Conservation (phyloP, 2,797 vertebrate species). For the Cryptoblepharus egeriae region DNA sequence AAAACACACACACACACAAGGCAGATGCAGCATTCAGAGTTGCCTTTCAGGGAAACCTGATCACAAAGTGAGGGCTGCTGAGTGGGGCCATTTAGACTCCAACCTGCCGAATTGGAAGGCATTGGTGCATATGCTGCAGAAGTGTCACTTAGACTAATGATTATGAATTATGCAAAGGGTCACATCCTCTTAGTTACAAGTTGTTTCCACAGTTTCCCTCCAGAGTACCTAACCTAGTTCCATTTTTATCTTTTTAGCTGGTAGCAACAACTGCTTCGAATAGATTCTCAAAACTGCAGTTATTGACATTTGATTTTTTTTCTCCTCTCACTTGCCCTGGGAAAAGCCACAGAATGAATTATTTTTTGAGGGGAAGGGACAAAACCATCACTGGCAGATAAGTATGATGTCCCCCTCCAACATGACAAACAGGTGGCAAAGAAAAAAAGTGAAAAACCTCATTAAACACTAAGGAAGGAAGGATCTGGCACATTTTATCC, state of each 20-base stretch:
- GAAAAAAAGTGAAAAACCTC: constrained; percentile 6
- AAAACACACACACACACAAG: constrained; percentile 29
- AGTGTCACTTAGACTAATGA: constrained; percentile 83
- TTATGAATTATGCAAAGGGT: constrained; percentile 84
- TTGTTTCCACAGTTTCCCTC: constrained; percentile 77
- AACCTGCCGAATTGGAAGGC: constrained; percentile 55
- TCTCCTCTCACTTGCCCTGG: constrained; percentile 13
- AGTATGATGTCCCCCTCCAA: constrained; percentile 20
- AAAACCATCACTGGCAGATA: constrained; percentile 16
- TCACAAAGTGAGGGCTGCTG: constrained; percentile 63
- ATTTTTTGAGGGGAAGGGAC: not conserved
- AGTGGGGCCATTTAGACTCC: constrained; percentile 69
- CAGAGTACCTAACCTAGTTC: constrained; percentile 65
- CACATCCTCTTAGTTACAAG: constrained; percentile 81
- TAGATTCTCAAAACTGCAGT: constrained; percentile 70
- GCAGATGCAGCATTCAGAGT: constrained; percentile 65
- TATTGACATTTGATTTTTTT: constrained; percentile 68
- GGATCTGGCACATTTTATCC: not conserved
- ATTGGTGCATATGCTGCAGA: constrained; percentile 70
- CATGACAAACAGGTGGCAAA: constrained; percentile 27
- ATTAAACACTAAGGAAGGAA: not conserved
- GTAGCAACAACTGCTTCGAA: constrained; percentile 71
- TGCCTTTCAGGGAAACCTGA: constrained; percentile 72
- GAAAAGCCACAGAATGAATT: constrained; percentile 24
- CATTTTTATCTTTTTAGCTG: constrained; percentile 50